Percentiles rank a stretch among this genome's conserved stretches.
Evolutionary conservation across 2,888 invertebrate genomes (phyloP).

Genomic region (Alcis repandata): DNA sequence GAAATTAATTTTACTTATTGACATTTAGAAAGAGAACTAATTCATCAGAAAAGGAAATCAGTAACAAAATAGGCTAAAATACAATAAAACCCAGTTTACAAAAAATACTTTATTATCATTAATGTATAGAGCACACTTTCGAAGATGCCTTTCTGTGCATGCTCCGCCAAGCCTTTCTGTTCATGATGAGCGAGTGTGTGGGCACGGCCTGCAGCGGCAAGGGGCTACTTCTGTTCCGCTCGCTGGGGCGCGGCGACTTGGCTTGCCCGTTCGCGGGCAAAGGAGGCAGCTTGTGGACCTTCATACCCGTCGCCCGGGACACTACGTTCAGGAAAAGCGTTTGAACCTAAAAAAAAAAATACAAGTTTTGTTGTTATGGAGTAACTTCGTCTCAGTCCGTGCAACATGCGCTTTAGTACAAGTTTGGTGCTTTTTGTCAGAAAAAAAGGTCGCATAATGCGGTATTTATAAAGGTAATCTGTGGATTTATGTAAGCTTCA

Average conservation of each 20-base stretch:
- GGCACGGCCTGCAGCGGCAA: conserved; percentile 49
- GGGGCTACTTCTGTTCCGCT: conserved; percentile 47
- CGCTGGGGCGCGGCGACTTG: conserved; percentile 48
- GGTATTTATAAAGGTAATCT: not conserved
- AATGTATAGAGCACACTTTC: conserved; percentile 85
- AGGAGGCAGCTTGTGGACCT: conserved; percentile 56
- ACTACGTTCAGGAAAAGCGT: conserved; percentile 89
- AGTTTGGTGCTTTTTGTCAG: no score
- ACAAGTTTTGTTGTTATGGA: no score
- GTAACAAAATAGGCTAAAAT: not conserved
- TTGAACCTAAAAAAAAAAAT: conserved; percentile 84
- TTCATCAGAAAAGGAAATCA: not conserved
- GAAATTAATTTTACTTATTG: no score
- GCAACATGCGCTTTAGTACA: no score
- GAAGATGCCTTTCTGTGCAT: conserved; percentile 77
- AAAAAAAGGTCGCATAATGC: no score
- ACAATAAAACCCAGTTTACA: conserved; percentile 22
- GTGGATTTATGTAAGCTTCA: not conserved
- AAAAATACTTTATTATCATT: conserved; percentile 45
- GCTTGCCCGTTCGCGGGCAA: conserved; percentile 51
- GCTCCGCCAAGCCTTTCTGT: conserved; percentile 73
- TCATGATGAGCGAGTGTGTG: conserved; percentile 75
- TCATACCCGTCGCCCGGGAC: conserved; percentile 65
- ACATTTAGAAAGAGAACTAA: no score
- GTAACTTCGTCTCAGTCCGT: no score